phyloP scores from a whole-genome alignment of 2,888 invertebrate species.

The Himalopsyche anomala region DNA sequence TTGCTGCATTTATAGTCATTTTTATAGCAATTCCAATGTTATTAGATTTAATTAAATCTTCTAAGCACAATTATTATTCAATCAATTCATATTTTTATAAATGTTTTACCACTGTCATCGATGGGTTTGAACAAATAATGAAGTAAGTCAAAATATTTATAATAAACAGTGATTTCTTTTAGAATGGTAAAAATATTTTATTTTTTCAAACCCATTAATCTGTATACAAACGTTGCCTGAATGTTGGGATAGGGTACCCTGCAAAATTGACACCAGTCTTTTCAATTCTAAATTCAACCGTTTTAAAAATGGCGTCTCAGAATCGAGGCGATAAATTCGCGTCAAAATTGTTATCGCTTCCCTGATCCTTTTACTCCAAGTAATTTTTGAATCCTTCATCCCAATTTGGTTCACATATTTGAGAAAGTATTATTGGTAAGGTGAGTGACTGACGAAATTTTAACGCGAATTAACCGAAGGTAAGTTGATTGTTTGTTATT shows the following conservation, averaged over 20 bases:
- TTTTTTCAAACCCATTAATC: slow-evolving; percentile 31
- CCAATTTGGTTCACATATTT: slow-evolving; percentile 41
- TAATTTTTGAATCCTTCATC: slow-evolving; percentile 36
- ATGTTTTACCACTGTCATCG: slow-evolving; percentile 8
- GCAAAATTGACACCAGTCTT: slow-evolving; percentile 75
- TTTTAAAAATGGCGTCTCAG: slow-evolving; percentile 17
- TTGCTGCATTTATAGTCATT: too few relatives aligned
- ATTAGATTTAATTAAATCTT: not conserved
- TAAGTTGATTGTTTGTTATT: slow-evolving; percentile 54
- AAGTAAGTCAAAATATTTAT: not conserved
- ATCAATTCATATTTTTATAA: slow-evolving; percentile 35
- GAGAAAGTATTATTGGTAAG: slow-evolving; percentile 36
- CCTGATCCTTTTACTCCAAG: slow-evolving; percentile 31
- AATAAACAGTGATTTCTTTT: not conserved
- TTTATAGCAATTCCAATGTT: too few relatives aligned
- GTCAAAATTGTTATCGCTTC: slow-evolving; percentile 35
- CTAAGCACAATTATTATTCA: slow-evolving; percentile 25
- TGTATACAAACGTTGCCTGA: slow-evolving; percentile 83
- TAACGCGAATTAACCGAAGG: slow-evolving; percentile 44
- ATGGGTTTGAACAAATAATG: slow-evolving; percentile 36
- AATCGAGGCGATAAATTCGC: slow-evolving; percentile 23
- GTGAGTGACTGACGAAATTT: slow-evolving; percentile 46
- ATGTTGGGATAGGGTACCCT: slow-evolving; percentile 99
- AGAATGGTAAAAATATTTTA: not conserved
- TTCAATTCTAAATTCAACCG: slow-evolving; percentile 45